Percentiles rank a stretch among this genome's conserved stretches.
These are phyloP conservation scores for Lepidurus arcticus DNA, from an alignment of 1,140 invertebrate genomes.

Conservation along the genomic window DNA sequence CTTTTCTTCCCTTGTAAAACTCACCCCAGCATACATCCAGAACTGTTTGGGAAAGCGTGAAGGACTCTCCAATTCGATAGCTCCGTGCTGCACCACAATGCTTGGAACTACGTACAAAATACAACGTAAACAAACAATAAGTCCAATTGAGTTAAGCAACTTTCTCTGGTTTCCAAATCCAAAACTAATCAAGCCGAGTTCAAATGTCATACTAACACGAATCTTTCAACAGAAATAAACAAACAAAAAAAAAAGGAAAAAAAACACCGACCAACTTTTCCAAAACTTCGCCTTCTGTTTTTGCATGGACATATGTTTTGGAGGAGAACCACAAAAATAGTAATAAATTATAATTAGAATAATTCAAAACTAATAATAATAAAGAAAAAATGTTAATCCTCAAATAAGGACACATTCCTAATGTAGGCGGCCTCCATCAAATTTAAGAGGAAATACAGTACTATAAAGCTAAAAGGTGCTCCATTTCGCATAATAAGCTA, in stretches of 20 bases:
- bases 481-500: too few species aligned
- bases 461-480: too few species aligned
- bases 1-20: neutral
- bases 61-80: conserved; percentile 3
- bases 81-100: conserved; percentile 17
- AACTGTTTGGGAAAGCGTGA: neutral
- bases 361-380: too few species aligned
- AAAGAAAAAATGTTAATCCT: too few species aligned
- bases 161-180: neutral
- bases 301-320: too few species aligned
- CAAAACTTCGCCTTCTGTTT: neutral
- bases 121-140: neutral
- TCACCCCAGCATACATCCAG: conserved; percentile 5
- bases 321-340: too few species aligned
- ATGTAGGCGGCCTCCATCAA: too few species aligned
- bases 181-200: conserved; percentile 1
- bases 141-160: neutral
- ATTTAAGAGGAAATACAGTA: too few species aligned
- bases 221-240: neutral
- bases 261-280: neutral
- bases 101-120: neutral
- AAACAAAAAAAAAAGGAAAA: neutral
- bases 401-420: too few species aligned
- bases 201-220: neutral
- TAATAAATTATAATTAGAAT: too few species aligned